Evolutionary conservation across 2,888 invertebrate species (phyloP).

Genomic region (Synergus japonicus): DNA sequence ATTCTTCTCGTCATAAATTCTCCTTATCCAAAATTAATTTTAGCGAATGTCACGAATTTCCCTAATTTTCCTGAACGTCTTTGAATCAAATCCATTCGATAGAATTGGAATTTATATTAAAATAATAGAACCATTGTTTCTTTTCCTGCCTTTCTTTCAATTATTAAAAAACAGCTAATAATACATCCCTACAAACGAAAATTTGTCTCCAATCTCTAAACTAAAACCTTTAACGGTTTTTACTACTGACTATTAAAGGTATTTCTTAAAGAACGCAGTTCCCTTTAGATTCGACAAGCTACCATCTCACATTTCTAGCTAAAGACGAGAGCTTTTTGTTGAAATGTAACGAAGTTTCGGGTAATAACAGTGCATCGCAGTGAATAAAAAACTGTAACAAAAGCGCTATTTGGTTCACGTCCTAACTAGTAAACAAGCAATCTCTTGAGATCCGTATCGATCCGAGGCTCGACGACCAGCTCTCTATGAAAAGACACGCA

Average conservation of each 20-base stretch:
- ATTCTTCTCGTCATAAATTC: not conserved
- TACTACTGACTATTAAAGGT: not conserved
- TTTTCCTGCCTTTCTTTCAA: not conserved
- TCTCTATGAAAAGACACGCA: not conserved
- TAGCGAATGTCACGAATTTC: not conserved
- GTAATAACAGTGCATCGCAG: not conserved
- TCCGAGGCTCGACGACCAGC: not conserved
- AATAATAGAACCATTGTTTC: not conserved
- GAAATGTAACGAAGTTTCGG: conserved; percentile 13
- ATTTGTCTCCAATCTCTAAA: not conserved
- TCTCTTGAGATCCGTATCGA: not conserved
- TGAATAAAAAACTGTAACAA: conserved; percentile 18
- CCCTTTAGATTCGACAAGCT: conserved; percentile 4
- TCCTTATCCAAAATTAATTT: not conserved
- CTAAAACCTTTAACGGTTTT: not conserved
- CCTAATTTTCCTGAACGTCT: not conserved
- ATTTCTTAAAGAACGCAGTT: conserved; percentile 6
- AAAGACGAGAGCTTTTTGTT: conserved; percentile 12
- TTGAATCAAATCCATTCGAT: not conserved
- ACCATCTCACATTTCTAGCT: conserved; percentile 10
- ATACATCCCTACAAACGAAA: not conserved
- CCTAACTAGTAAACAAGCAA: conserved; percentile 16
- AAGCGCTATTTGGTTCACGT: conserved; percentile 13
- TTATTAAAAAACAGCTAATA: not conserved
- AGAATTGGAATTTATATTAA: not conserved